phyloP scores from a whole-genome alignment of 2,888 invertebrate species.

The Diloba caeruleocephala region DNA sequence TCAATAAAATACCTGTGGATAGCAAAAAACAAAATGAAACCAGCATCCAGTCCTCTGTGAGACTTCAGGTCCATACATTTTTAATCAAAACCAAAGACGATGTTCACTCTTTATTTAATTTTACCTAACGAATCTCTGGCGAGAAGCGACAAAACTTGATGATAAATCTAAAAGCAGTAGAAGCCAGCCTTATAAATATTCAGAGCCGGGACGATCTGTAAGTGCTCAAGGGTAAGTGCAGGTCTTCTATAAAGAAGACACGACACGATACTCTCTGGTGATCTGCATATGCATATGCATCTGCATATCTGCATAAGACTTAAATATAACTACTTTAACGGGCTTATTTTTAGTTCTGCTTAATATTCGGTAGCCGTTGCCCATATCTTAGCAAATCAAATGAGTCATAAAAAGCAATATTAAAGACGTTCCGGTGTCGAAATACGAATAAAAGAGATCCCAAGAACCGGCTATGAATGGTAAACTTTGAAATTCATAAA shows the following conservation, averaged over 20 bases:
- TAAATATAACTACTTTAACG: too few species aligned
- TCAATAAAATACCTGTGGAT: conserved; percentile 14
- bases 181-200: conserved; percentile 77
- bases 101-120: conserved; percentile 60
- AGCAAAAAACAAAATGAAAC: conserved; percentile 1
- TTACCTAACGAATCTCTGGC: conserved; percentile 47
- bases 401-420: not conserved
- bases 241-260: conserved; percentile 56
- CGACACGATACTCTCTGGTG: conserved; percentile 58
- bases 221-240: conserved; percentile 68
- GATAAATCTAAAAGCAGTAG: conserved; percentile 67
- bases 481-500: conserved; percentile 3
- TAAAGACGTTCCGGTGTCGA: not conserved
- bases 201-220: conserved; percentile 61
- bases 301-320: not conserved
- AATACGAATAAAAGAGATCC: not conserved
- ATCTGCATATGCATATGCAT: conserved; percentile 27
- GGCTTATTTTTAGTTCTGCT: not conserved
- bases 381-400: not conserved
- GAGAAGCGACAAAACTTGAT: conserved; percentile 62
- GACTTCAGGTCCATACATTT: conserved; percentile 35
- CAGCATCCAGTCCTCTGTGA: conserved; percentile 2
- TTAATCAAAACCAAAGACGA: conserved; percentile 39
- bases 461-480: not conserved
- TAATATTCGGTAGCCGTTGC: conserved; percentile 1